Conservation (phyloP, 2,113 vertebrate species). For the Rhynchomys soricoides region DNA sequence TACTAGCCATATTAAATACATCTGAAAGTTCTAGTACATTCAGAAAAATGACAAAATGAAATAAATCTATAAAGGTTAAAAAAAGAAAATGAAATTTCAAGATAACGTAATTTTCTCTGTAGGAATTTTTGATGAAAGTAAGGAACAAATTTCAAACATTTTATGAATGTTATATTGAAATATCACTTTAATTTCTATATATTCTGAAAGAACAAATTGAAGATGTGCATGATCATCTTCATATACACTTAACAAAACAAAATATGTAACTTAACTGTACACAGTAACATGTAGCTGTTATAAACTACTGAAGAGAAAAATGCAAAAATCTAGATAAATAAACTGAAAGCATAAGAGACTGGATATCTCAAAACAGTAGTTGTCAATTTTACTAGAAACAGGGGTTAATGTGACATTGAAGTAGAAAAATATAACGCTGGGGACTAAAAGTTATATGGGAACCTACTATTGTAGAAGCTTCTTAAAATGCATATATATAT, state of each 20-base stretch:
- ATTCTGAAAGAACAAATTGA: background rate
- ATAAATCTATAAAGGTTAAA: background rate
- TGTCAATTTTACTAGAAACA: background rate
- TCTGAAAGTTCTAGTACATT: background rate
- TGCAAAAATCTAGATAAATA: background rate
- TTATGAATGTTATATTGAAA: background rate
- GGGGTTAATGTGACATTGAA: background rate
- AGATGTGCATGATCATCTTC: background rate
- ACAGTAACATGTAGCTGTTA: background rate
- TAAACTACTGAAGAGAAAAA: background rate
- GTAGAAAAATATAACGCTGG: background rate
- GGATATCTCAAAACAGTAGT: background rate
- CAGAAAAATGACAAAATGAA: background rate
- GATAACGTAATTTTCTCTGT: background rate
- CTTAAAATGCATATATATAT: background rate
- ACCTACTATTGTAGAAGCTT: background rate
- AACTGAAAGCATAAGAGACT: background rate
- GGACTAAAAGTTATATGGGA: background rate
- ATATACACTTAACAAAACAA: background rate
- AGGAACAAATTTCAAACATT: background rate
- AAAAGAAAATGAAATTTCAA: background rate
- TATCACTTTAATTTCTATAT: background rate
- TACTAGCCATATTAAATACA: background rate
- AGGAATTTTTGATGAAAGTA: background rate
- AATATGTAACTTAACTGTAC: background rate